phyloP scores from a whole-genome alignment of 1,140 invertebrate genomes.

The Drosophila micromelanica region DNA sequence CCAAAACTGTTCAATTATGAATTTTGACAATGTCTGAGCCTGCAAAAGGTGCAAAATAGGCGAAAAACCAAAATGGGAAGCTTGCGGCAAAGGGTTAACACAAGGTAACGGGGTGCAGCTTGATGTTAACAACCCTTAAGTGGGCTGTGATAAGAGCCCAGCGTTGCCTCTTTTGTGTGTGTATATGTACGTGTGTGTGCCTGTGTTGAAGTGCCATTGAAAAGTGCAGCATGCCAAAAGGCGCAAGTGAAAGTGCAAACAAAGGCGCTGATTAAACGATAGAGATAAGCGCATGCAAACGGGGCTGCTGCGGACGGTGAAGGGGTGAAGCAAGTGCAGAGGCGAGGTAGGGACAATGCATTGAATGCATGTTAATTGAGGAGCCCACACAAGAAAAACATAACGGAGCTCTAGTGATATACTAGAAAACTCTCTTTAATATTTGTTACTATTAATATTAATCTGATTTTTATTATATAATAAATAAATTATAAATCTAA shows the following conservation, averaged over 20 bases:
- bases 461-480: too few species aligned
- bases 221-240: slow-evolving; percentile 59
- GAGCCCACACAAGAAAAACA: not conserved
- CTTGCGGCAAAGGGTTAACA: not conserved
- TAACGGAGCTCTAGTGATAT: too few species aligned
- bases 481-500: too few species aligned
- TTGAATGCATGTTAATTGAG: slow-evolving; percentile 61
- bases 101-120: not conserved
- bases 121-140: slow-evolving; percentile 55
- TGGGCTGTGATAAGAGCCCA: slow-evolving; percentile 29
- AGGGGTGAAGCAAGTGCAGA: too few species aligned
- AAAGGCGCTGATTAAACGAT: slow-evolving; percentile 75
- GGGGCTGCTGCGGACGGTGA: not conserved
- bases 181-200: slow-evolving; percentile 13
- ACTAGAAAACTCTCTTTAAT: too few species aligned
- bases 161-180: slow-evolving; percentile 12
- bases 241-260: slow-evolving; percentile 70
- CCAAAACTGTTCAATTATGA: slow-evolving; percentile 78
- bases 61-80: slow-evolving; percentile 50
- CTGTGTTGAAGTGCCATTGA: slow-evolving; percentile 58
- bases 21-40: slow-evolving; percentile 75
- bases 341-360: slow-evolving; percentile 2
- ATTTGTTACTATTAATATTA: too few species aligned
- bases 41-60: slow-evolving; percentile 71
- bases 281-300: slow-evolving; percentile 27